phyloP scores from a whole-genome alignment of 2,888 invertebrate species.

The Cataglyphis rosenhaueri region DNA sequence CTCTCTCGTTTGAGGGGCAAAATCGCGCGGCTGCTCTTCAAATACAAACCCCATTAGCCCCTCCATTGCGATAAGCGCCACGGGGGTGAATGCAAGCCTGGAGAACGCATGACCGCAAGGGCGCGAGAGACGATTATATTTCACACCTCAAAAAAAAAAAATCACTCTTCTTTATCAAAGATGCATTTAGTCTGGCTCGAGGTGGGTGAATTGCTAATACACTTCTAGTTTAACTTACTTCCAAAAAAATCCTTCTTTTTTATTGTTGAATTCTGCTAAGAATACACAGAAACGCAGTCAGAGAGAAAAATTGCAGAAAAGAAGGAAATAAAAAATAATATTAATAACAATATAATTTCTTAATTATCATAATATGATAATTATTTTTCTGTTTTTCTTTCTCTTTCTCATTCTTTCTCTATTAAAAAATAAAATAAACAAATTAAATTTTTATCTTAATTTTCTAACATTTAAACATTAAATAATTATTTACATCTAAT shows the following conservation, averaged over 20 bases:
- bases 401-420: background rate
- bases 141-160: slow-evolving; percentile 10
- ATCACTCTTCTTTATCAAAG: background rate
- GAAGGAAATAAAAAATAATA: background rate
- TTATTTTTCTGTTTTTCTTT: background rate
- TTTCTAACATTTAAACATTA: background rate
- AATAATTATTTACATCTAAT: background rate
- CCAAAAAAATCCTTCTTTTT: background rate
- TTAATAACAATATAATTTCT: slow-evolving; percentile 12
- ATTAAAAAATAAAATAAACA: background rate
- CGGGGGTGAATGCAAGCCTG: slow-evolving; percentile 73
- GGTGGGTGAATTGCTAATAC: background rate
- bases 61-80: slow-evolving; percentile 32
- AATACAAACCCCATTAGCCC: slow-evolving; percentile 77
- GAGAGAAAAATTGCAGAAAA: background rate
- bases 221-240: slow-evolving; percentile 5
- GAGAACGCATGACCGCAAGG: slow-evolving; percentile 71
- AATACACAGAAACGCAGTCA: background rate
- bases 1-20: slow-evolving; percentile 72
- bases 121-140: slow-evolving; percentile 33
- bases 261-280: background rate
- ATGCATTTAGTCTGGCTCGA: slow-evolving; percentile 21
- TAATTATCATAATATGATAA: slow-evolving; percentile 12
- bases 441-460: slow-evolving; percentile 5
- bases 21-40: slow-evolving; percentile 78